Evolutionary conservation across 2,797 vertebrate species (phyloP).

Genomic region (Margarornis squamiger): DNA sequence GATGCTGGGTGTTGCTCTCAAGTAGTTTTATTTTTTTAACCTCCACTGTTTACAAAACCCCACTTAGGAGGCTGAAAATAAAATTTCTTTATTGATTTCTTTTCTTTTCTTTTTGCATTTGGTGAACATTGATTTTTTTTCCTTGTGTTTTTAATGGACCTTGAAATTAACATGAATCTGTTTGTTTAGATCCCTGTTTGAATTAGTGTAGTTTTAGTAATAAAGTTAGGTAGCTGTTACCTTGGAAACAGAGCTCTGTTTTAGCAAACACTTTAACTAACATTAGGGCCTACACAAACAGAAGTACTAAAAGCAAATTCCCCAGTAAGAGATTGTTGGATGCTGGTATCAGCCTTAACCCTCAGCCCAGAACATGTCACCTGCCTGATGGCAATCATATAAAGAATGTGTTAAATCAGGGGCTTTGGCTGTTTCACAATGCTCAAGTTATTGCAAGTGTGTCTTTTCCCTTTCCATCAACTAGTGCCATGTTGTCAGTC

Average conservation of each 20-base stretch:
- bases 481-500: conserved; percentile 2
- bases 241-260: conserved; percentile 54
- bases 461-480: background rate
- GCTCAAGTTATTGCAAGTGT: background rate
- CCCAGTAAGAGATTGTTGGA: background rate
- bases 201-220: conserved; percentile 52
- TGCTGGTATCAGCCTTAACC: background rate
- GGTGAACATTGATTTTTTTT: conserved; percentile 48
- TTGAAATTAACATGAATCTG: conserved; percentile 64
- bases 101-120: conserved; percentile 48
- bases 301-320: background rate
- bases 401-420: background rate
- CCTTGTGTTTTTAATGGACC: conserved; percentile 59
- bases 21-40: background rate
- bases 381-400: background rate
- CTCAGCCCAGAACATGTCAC: background rate
- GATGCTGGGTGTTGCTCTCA: background rate
- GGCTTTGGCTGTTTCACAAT: background rate
- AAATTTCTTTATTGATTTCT: conserved; percentile 47
- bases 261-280: conserved; percentile 43
- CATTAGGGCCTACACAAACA: conserved; percentile 10
- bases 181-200: conserved; percentile 42
- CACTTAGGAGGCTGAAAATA: conserved; percentile 37
- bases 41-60: conserved; percentile 15
- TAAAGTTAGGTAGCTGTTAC: conserved; percentile 62